Evolutionary conservation across 2,113 vertebrate species (phyloP), one percentile per base, ranked within the genome.

Genomic region (Tetrax tetrax): DNA sequence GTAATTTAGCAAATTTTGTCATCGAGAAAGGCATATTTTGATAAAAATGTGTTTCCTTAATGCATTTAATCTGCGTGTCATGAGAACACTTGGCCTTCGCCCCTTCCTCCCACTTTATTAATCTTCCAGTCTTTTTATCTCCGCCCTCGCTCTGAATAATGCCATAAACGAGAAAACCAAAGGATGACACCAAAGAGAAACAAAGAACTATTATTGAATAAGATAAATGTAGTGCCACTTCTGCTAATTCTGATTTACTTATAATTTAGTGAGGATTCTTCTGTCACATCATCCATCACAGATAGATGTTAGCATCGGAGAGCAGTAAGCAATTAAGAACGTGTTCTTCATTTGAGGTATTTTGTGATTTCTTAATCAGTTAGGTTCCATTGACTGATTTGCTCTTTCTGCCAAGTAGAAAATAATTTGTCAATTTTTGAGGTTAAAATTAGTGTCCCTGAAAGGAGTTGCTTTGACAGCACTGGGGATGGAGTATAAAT

Each of bases 241-340:
- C 47, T 91, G 41, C 60, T 97, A 89, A 89, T 95, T 89, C 84
- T 97, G 93, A 97, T 94, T 96, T 92, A 93, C 41, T 77, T 84
- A 63, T 78, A 97, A 96, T 97, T 97, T 95, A 94, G 75, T 92
- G 81, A 64, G 69, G 92, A 95, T 95, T 95, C 38, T 95, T 94
- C 87, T 89, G 72, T 95, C 91, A 64, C 56, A 68, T 71, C 93
- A 97, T 98, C 87, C 75, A 96, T 98, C 96, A 97, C 29, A 74
- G 56, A 10, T 33, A 86, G 37, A 15, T 0, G 0, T 65, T 91
- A 68, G 33, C 69, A 41, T 89, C 64, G 48, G 53, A 82, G 64
- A 80, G 45, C 98, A 94, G 87, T 78, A 91, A 96, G 64, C 78
- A 97, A 97, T 97, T 97, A 96, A 97, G 97, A 96, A 66, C 56